Percentiles rank a stretch among this genome's conserved stretches.
Evolutionary conservation across 2,797 vertebrate genomes (phyloP).

Genomic region (Chloroceryle inda): DNA sequence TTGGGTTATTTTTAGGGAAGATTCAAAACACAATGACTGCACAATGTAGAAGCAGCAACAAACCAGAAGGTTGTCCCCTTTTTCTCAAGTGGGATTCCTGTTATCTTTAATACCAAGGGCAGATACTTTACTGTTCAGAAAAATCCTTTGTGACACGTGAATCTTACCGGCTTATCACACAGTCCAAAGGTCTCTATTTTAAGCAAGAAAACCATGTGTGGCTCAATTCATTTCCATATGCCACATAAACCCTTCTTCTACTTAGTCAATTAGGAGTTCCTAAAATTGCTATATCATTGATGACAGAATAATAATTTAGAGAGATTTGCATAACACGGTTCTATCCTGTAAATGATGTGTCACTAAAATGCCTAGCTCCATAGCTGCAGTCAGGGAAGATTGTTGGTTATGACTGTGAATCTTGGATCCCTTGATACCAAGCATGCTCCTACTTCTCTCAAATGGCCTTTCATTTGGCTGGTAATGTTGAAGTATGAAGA

Average conservation of each 20-base stretch:
- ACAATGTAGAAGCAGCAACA: neutral
- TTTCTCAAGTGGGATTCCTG: neutral
- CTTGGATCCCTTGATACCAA: neutral
- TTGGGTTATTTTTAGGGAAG: neutral
- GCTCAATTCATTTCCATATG: neutral
- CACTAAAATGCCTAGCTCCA: neutral
- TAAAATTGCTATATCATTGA: neutral
- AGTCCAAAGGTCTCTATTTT: neutral
- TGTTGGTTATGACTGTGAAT: neutral
- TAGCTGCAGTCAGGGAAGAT: neutral
- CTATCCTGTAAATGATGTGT: neutral
- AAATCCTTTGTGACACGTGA: neutral
- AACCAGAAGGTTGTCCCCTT: neutral
- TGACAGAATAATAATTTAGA: neutral
- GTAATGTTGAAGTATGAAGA: neutral
- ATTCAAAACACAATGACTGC: neutral
- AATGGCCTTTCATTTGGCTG: slow-evolving; percentile 5
- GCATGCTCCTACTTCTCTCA: neutral
- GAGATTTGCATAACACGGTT: neutral
- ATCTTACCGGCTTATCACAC: neutral
- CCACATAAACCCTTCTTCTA: neutral
- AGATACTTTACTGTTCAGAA: neutral
- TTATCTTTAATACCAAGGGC: neutral
- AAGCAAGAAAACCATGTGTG: neutral
- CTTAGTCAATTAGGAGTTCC: neutral